phyloP scores from a whole-genome alignment of 1,140 invertebrate species.

The Pseudomyrmex pallidus region DNA sequence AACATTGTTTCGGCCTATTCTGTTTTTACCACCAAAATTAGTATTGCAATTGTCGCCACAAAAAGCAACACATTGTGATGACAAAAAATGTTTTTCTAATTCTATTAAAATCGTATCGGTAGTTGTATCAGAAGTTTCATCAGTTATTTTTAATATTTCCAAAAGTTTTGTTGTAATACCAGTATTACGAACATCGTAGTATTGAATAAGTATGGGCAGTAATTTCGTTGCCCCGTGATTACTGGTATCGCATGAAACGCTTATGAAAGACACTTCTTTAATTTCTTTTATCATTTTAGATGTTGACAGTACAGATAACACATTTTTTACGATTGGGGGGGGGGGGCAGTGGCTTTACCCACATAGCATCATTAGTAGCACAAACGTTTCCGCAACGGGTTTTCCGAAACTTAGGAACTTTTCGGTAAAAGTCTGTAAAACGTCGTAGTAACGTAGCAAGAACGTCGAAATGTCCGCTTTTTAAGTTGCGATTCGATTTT shows the following conservation, averaged over 20 bases:
- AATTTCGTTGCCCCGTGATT: constrained; percentile 3
- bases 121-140: not conserved
- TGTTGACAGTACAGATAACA: not conserved
- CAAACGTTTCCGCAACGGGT: no score
- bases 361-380: no score
- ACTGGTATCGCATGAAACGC: not conserved
- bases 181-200: not conserved
- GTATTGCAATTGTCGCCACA: constrained; percentile 6
- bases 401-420: no score
- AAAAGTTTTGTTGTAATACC: not conserved
- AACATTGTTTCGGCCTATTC: not conserved
- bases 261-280: constrained; percentile 7
- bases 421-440: no score
- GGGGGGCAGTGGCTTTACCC: no score
- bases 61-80: not conserved
- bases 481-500: no score
- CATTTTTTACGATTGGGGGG: not conserved
- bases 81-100: constrained; percentile 16
- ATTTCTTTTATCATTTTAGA: constrained; percentile 12
- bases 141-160: not conserved
- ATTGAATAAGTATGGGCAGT: constrained; percentile 10
- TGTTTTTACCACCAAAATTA: not conserved
- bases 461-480: no score
- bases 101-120: not conserved
- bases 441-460: no score